Conservation (phyloP, 2,113 vertebrate species). For the Erpornis zantholeuca region DNA sequence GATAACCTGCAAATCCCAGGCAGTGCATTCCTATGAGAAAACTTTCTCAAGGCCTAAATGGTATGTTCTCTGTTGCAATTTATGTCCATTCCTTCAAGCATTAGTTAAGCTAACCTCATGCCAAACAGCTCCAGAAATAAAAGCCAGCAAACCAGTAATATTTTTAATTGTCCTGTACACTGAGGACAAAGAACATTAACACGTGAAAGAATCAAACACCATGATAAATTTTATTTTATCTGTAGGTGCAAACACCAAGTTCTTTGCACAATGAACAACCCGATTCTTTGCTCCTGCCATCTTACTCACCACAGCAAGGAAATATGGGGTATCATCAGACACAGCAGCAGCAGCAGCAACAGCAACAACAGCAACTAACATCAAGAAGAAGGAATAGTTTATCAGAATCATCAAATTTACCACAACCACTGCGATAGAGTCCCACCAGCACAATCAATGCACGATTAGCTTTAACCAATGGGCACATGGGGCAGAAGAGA, state of each 20-base stretch:
- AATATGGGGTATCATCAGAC: constrained; percentile 62
- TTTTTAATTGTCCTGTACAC: neutral
- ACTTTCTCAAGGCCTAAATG: neutral
- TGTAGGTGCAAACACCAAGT: constrained; percentile 67
- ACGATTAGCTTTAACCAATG: constrained; percentile 72
- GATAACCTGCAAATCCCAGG: neutral
- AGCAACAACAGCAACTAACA: constrained; percentile 41
- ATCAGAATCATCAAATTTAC: constrained; percentile 70
- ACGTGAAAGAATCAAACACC: neutral
- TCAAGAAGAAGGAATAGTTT: constrained; percentile 71
- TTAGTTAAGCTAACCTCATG: neutral
- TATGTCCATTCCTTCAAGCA: neutral
- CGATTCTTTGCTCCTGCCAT: constrained; percentile 66
- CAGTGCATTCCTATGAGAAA: neutral
- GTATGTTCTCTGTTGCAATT: neutral
- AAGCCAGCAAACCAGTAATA: neutral
- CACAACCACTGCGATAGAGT: constrained; percentile 68
- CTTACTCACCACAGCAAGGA: constrained; percentile 71
- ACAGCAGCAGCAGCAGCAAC: constrained; percentile 24
- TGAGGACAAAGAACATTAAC: neutral
- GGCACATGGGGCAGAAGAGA: constrained; percentile 19
- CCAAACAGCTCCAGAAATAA: neutral
- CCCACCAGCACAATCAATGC: constrained; percentile 41
- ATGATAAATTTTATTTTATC: neutral
- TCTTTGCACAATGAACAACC: constrained; percentile 72